These are phyloP conservation scores for Eremobia ochroleuca DNA, from an alignment of 2,888 invertebrate genomes.

Conservation along the genomic window DNA sequence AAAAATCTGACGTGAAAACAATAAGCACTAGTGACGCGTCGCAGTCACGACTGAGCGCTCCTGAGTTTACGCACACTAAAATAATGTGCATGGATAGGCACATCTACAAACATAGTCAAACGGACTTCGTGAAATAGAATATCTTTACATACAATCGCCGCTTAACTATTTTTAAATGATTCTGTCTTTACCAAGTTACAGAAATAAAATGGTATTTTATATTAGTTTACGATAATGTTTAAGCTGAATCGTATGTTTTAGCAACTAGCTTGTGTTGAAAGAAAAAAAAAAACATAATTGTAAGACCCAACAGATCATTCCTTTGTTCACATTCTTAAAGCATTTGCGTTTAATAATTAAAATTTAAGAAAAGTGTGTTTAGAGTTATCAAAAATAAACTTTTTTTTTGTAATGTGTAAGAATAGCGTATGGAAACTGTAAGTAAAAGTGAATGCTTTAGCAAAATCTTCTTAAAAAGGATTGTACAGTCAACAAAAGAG, in stretches of 20 bases:
- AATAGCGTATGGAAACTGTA: slow-evolving; percentile 12
- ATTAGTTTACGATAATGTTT: background rate
- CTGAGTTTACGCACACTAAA: too few species aligned
- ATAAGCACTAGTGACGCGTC: too few species aligned
- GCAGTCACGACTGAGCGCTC: too few species aligned
- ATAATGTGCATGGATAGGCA: too few species aligned
- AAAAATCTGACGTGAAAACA: too few species aligned
- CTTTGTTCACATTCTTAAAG: slow-evolving; percentile 27
- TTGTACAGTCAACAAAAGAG: background rate
- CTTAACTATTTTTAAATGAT: background rate
- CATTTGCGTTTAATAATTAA: background rate
- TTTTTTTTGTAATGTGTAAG: slow-evolving; percentile 23
- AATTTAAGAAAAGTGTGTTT: background rate
- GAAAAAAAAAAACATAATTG: background rate
- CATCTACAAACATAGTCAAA: too few species aligned
- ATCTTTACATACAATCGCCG: background rate
- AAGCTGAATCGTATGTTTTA: background rate
- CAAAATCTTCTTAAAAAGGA: background rate
- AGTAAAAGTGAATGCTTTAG: slow-evolving; percentile 3
- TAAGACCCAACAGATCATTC: slow-evolving; percentile 30
- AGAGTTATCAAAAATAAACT: slow-evolving; percentile 3
- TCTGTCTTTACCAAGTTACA: background rate
- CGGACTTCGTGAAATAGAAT: too few species aligned
- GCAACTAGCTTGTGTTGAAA: background rate
- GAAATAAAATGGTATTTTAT: background rate